These are phyloP conservation scores for Acrocera orbiculus DNA, from an alignment of 2,888 invertebrate species.

Conservation along the genomic window DNA sequence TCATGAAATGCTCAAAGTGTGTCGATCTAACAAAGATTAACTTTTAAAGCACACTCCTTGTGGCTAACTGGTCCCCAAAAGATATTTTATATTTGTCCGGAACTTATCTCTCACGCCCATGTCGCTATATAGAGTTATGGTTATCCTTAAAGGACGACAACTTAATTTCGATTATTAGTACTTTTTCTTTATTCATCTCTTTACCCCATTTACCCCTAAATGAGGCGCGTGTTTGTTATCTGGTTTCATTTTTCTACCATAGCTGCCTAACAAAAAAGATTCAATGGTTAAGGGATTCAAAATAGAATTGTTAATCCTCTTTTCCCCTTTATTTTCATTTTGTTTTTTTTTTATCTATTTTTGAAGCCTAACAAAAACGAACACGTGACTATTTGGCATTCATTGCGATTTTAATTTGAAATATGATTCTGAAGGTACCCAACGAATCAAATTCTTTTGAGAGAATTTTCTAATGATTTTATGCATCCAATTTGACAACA, in stretches of 20 bases:
- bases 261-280: background rate
- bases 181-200: background rate
- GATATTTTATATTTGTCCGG: slow-evolving; percentile 4
- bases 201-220: slow-evolving; percentile 1
- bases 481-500: too few species aligned
- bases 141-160: too few species aligned
- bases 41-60: slow-evolving; percentile 9
- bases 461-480: too few species aligned
- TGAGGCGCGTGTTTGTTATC: slow-evolving; percentile 10
- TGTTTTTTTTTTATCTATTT: too few species aligned
- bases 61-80: slow-evolving; percentile 6
- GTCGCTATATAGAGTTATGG: too few species aligned
- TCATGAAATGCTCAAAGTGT: slow-evolving; percentile 1
- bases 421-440: slow-evolving; percentile 7
- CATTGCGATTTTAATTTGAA: slow-evolving; percentile 12
- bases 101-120: background rate
- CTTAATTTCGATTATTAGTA: slow-evolving; percentile 10
- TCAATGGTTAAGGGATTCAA: slow-evolving; percentile 8
- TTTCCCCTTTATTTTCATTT: too few species aligned
- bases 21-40: slow-evolving; percentile 10
- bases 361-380: slow-evolving; percentile 2
- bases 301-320: too few species aligned
- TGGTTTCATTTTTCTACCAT: slow-evolving; percentile 6
- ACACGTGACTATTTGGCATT: slow-evolving; percentile 11
- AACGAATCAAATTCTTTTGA: background rate